phyloP scores from a whole-genome alignment of 2,113 vertebrate species.

The Pachycephala philippinensis region DNA sequence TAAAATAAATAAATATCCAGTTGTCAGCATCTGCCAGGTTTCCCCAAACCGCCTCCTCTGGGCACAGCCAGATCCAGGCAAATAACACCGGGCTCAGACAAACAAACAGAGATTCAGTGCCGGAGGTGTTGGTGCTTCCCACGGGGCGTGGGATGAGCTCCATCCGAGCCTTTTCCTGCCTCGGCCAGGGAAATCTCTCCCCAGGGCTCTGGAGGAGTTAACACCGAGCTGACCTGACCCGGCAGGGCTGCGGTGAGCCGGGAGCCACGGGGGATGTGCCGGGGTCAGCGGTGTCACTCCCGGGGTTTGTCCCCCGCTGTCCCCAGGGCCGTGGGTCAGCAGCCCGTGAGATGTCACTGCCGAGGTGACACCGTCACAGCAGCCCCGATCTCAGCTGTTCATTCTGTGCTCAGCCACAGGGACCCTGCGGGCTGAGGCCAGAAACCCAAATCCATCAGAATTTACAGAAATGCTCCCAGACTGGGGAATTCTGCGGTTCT shows the following conservation, averaged over 20 bases:
- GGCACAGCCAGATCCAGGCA: not conserved
- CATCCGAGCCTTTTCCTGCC: not conserved
- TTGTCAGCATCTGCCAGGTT: not conserved
- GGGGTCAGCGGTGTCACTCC: not conserved
- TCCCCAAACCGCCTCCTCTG: not conserved
- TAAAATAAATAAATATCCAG: not conserved
- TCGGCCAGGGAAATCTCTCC: not conserved
- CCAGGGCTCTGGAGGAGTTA: not conserved
- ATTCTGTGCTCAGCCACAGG: not conserved
- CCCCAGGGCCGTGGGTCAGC: not conserved
- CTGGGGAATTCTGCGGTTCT: not conserved
- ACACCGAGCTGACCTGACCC: not conserved
- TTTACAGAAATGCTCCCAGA: not conserved
- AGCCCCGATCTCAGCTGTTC: not conserved
- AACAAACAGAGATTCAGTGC: not conserved
- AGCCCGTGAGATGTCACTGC: not conserved
- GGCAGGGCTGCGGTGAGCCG: accelerated
- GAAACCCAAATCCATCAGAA: not conserved
- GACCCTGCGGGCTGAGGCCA: not conserved
- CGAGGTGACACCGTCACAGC: not conserved
- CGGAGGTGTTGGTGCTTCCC: not conserved
- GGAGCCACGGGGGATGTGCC: not conserved
- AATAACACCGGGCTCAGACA: not conserved
- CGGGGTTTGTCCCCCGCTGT: not conserved
- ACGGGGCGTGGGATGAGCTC: not conserved